These are phyloP conservation scores for Danionella cerebrum DNA, from an alignment of 2,113 vertebrate genomes.

Conservation along the genomic window DNA sequence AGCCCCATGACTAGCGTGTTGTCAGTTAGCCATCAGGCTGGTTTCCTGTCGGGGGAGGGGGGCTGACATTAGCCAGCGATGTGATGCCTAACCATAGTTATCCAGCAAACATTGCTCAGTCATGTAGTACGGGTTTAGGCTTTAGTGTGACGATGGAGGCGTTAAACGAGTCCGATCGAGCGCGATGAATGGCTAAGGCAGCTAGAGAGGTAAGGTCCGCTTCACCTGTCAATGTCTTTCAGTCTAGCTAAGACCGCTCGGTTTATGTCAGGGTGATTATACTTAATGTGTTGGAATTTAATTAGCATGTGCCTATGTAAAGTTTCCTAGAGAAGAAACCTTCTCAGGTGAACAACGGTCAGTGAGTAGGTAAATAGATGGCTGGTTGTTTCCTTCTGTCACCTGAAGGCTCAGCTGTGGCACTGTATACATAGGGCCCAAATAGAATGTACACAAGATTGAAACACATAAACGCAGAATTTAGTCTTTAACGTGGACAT, in stretches of 20 bases:
- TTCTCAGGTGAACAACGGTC: background rate
- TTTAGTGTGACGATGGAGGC: conserved; percentile 1
- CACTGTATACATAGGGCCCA: background rate
- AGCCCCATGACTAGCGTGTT: conserved; percentile 23
- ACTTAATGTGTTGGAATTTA: background rate
- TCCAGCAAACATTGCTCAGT: conserved; percentile 22
- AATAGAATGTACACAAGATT: background rate
- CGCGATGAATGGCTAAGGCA: conserved; percentile 8
- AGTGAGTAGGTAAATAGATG: background rate
- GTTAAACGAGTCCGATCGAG: conserved; percentile 9
- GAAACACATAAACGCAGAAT: no score
- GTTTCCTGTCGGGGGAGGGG: conserved; percentile 26
- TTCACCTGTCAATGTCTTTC: background rate
- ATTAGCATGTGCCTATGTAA: background rate
- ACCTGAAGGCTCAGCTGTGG: background rate
- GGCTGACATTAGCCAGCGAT: conserved; percentile 22
- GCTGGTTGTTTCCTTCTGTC: background rate
- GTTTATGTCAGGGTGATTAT: background rate
- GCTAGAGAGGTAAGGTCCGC: conserved; percentile 18
- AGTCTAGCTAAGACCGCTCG: background rate
- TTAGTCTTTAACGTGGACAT: no score
- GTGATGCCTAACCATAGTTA: conserved; percentile 25
- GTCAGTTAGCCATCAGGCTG: conserved; percentile 28
- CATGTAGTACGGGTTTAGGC: conserved; percentile 18
- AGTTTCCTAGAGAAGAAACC: background rate